Evolutionary conservation across 2,113 vertebrate species (phyloP), one percentile per base, ranked within the genome.

Genomic region (Pomatostomus ruficeps): DNA sequence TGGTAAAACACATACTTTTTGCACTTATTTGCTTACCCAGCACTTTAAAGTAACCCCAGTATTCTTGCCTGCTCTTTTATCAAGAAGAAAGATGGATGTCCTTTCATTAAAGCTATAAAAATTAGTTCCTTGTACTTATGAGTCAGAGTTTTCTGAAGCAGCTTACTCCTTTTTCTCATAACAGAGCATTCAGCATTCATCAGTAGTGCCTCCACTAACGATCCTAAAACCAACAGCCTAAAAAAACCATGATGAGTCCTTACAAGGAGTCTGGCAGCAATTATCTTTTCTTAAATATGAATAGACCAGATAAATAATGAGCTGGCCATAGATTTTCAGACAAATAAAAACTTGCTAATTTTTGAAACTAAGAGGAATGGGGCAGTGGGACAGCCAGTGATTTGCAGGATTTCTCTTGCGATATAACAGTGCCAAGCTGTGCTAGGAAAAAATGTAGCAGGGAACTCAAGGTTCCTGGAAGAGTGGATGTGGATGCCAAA

Each of bases 61-160:
- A 87, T 91, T 89, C 48, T 71, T 85, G 65, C 43, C 61, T 68
- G 36, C 17, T 94, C 52, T 89, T 89, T 85, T 36, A 94, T 82
- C 57, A 93, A 75, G 51, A 81, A 52, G 77, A 86, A 88, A 81
- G 70, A 96, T 75, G n/a, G 40, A 71, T 93, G 48, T 40, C 74
- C 36, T 89, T 68, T 68, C 0, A 0, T 72, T 82, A 88, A 91
- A 52, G 45, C 66, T 87, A 51, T 75, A 91, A 93, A 95, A 95
- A 94, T 75, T 87, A 91, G 65, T 67, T 82, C 58, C 68, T 72
- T 51, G 28, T 13, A 83, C 62, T 79, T 91, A 72, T 49, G 70
- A 93, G 88, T 93, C 93, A 96, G 19, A 87, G 48, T 35, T 91
- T 93, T 81, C 73, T 78, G 40, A 89, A 94, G 61, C 20, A 89